Conservation (phyloP, 64 coral and sea anemone species). For the Stichodactyla mertensii region DNA sequence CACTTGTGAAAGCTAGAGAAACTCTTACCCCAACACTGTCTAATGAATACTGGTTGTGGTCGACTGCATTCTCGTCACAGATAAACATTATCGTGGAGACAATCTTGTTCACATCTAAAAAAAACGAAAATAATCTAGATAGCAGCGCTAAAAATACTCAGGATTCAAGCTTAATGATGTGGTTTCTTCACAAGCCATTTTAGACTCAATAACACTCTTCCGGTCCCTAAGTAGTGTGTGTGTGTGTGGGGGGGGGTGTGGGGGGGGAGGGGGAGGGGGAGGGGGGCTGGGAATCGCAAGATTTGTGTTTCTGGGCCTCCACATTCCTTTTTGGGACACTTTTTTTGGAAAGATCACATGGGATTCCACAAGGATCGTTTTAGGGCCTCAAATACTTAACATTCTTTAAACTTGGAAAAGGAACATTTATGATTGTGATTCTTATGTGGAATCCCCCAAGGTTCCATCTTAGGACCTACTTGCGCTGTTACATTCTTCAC, state of each 20-base stretch:
- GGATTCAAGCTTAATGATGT: background rate
- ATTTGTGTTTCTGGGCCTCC: no score
- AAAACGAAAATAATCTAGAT: background rate
- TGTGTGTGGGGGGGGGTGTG: no score
- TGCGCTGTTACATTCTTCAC: background rate
- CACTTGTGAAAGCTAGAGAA: background rate
- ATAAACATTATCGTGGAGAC: conserved; percentile 47
- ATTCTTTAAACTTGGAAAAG: no score
- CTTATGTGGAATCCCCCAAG: background rate
- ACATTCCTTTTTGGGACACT: no score
- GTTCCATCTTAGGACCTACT: background rate
- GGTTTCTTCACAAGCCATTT: no score
- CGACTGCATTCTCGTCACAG: conserved; percentile 14
- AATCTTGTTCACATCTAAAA: conserved; percentile 5
- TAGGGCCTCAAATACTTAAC: background rate
- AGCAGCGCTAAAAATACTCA: background rate
- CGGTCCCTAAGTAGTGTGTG: no score
- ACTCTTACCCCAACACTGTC: conserved; percentile 12
- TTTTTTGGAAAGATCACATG: background rate
- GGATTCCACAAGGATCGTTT: background rate
- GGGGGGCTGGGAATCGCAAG: no score
- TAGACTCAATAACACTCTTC: no score
- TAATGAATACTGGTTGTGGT: background rate
- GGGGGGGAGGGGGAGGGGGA: no score
- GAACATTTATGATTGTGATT: background rate